Evolutionary conservation across 2,113 vertebrate species (phyloP).

Genomic region (Laticauda colubrina): DNA sequence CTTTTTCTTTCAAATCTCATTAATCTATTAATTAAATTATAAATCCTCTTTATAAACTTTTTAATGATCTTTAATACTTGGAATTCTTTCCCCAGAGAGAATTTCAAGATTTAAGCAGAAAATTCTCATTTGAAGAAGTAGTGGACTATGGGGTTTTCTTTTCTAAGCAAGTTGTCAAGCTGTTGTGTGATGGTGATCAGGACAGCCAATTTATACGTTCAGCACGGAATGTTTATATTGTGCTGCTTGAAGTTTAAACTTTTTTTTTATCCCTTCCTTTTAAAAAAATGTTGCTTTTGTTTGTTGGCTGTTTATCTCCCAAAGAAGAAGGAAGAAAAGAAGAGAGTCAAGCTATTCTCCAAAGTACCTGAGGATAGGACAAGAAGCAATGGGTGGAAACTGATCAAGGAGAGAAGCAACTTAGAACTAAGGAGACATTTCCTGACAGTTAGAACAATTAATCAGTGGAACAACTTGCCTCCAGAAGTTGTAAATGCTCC

Average conservation of each 20-base stretch:
- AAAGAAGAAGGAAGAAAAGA: neutral
- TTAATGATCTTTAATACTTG: neutral
- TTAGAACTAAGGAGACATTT: too few species aligned
- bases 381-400: too few species aligned
- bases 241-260: neutral
- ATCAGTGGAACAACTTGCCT: too few species aligned
- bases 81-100: neutral
- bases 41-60: neutral
- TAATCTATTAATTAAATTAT: neutral
- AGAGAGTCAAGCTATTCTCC: too few species aligned
- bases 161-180: neutral
- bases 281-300: neutral
- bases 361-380: too few species aligned
- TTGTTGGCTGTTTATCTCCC: neutral
- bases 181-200: neutral
- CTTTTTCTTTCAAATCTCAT: neutral
- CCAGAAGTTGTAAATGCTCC: too few species aligned
- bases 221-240: neutral
- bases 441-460: too few species aligned
- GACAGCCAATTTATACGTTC: neutral
- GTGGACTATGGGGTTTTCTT: neutral
- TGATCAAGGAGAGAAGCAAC: too few species aligned
- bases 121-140: neutral
- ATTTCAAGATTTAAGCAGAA: neutral
- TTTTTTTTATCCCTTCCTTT: neutral